Percentiles rank a stretch among this genome's conserved stretches.
Evolutionary conservation across 2,888 invertebrate species (phyloP).

Genomic region (Labia minor): DNA sequence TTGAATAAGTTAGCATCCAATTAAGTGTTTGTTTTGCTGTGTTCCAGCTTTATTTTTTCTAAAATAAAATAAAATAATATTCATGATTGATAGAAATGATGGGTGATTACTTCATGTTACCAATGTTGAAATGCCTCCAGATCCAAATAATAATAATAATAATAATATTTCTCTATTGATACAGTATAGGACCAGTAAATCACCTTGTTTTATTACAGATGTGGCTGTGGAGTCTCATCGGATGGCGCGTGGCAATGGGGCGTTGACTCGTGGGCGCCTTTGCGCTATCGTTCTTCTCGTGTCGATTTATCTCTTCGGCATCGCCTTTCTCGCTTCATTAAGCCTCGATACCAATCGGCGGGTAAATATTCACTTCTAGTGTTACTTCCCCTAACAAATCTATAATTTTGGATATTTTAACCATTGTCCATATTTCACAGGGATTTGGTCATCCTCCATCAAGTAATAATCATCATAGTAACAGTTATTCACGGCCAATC

Average conservation of each 20-base stretch:
- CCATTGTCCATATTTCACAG: too few relatives aligned
- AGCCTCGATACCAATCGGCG: slow-evolving; percentile 33
- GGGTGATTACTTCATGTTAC: too few relatives aligned
- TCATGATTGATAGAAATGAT: too few relatives aligned
- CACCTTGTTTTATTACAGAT: too few relatives aligned
- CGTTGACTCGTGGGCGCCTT: slow-evolving; percentile 36
- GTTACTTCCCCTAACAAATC: background rate
- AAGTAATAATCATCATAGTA: background rate
- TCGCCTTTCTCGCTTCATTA: slow-evolving; percentile 38
- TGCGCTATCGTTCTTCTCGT: slow-evolving; percentile 38
- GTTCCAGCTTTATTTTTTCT: too few relatives aligned
- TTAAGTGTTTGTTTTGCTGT: too few relatives aligned
- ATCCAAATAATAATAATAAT: too few relatives aligned
- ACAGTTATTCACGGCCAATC: background rate
- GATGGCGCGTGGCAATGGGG: slow-evolving; percentile 4
- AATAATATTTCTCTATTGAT: too few relatives aligned
- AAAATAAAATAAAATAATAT: too few relatives aligned
- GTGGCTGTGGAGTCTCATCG: background rate
- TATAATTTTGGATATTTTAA: slow-evolving; percentile 14
- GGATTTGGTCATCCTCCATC: background rate
- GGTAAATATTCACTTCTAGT: background rate
- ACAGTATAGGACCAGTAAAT: too few relatives aligned
- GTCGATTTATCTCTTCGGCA: slow-evolving; percentile 37
- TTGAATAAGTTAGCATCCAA: too few relatives aligned
- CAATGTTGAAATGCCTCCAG: too few relatives aligned